A percentile compares a stretch with the other conserved stretches of the same genome.
Conservation (phyloP, 1,140 invertebrate genomes). For the Araneus ventricosus region DNA sequence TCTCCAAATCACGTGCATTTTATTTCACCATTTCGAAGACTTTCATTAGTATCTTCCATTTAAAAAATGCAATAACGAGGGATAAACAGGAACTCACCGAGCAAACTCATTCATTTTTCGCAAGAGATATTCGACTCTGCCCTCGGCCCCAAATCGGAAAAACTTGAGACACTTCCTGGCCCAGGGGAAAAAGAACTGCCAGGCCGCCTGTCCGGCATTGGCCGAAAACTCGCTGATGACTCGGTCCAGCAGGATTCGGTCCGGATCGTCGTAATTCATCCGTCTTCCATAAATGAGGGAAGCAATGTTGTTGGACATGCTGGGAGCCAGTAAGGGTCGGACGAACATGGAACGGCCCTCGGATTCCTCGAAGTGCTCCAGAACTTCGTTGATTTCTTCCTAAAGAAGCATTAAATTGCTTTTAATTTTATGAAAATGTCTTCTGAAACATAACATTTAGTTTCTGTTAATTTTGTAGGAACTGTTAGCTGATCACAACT, state of each 20-base stretch:
- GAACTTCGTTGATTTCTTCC: constrained; percentile 58
- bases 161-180: constrained; percentile 32
- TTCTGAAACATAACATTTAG: too few species aligned
- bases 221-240: constrained; percentile 83
- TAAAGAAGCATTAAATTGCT: too few species aligned
- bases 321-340: constrained; percentile 55
- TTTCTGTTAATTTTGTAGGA: too few species aligned
- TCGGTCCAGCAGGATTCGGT: constrained; percentile 85
- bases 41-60: too few species aligned
- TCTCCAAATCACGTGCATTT: too few species aligned
- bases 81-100: neutral
- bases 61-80: too few species aligned
- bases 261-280: constrained; percentile 82
- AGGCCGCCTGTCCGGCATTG: neutral
- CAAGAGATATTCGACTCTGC: neutral
- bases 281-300: constrained; percentile 90
- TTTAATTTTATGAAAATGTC: neutral
- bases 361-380: neutral
- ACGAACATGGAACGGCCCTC: neutral
- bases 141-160: neutral
- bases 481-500: too few species aligned
- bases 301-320: constrained; percentile 88
- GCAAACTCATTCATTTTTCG: neutral
- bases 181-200: constrained; percentile 63
- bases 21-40: too few species aligned